These are phyloP conservation scores for Seira musarum DNA, from an alignment of 2,888 invertebrate genomes.

Conservation along the genomic window DNA sequence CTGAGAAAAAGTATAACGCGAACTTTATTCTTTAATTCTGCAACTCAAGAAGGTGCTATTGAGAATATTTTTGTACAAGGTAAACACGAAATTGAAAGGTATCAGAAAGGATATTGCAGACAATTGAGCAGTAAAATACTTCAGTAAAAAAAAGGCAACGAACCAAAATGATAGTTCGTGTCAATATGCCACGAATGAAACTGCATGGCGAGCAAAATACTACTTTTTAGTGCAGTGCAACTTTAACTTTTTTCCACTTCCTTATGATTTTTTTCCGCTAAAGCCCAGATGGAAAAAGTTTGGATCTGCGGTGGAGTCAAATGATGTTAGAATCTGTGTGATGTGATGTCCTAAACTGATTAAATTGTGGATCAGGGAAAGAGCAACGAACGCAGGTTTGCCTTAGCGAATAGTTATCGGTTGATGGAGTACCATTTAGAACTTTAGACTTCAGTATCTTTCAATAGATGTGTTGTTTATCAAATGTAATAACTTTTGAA, in stretches of 20 bases:
- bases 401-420: too few relatives aligned
- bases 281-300: not conserved
- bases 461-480: too few relatives aligned
- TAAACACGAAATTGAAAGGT: too few relatives aligned
- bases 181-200: conserved; percentile 40
- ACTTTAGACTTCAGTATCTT: too few relatives aligned
- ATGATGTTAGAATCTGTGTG: not conserved
- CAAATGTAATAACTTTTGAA: too few relatives aligned
- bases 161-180: conserved; percentile 52
- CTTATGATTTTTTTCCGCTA: not conserved
- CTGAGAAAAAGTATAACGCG: not conserved
- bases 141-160: conserved; percentile 26
- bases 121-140: not conserved
- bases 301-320: not conserved
- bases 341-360: not conserved
- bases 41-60: not conserved
- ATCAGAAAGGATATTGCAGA: not conserved
- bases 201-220: conserved; percentile 48
- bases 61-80: too few relatives aligned
- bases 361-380: not conserved
- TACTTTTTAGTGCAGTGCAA: not conserved
- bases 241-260: not conserved
- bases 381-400: not conserved
- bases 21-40: conserved; percentile 4
- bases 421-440: too few relatives aligned